phyloP scores from a whole-genome alignment of 92 coral and sea anemone species.

The Chrysogorgia sp. region DNA sequence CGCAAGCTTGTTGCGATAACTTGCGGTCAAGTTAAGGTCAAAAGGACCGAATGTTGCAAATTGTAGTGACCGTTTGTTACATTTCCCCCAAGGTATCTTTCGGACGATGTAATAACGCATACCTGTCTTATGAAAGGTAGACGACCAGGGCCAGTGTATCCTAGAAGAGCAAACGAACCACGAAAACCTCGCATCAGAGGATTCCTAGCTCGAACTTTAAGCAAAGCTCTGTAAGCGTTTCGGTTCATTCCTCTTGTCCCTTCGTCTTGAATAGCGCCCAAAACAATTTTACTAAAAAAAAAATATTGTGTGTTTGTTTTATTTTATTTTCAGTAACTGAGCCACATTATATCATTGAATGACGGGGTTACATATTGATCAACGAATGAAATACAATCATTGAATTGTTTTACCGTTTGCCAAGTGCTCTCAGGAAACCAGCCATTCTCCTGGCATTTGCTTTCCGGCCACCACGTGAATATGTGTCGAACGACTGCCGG shows the following conservation, averaged over 20 bases:
- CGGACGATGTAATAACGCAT: not conserved
- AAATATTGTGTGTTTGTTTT: too few species aligned
- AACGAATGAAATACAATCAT: too few species aligned
- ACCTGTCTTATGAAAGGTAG: not conserved
- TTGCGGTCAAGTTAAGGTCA: too few species aligned
- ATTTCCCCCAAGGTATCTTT: too few species aligned
- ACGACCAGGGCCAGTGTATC: constrained; percentile 25
- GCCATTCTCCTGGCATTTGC: constrained; percentile 26
- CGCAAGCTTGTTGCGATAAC: too few species aligned
- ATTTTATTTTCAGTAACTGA: too few species aligned
- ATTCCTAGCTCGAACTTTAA: constrained; percentile 28
- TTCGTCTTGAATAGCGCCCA: constrained; percentile 57
- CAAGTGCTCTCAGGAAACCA: constrained; percentile 25
- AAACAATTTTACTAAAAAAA: constrained; percentile 47
- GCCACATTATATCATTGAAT: too few species aligned
- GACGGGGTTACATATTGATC: too few species aligned
- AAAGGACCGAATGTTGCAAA: too few species aligned
- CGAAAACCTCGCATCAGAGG: constrained; percentile 1
- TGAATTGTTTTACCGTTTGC: too few species aligned
- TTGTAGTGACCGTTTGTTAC: too few species aligned
- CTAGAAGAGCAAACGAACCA: constrained; percentile 35
- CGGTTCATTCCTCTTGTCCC: constrained; percentile 17
- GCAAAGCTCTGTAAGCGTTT: constrained; percentile 29
- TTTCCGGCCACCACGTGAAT: constrained; percentile 37
- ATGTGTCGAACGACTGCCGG: too few species aligned